Base-by-base conservation (phyloP, 2,113 vertebrate species). In the Rhinoptilus africanus region DNA sequence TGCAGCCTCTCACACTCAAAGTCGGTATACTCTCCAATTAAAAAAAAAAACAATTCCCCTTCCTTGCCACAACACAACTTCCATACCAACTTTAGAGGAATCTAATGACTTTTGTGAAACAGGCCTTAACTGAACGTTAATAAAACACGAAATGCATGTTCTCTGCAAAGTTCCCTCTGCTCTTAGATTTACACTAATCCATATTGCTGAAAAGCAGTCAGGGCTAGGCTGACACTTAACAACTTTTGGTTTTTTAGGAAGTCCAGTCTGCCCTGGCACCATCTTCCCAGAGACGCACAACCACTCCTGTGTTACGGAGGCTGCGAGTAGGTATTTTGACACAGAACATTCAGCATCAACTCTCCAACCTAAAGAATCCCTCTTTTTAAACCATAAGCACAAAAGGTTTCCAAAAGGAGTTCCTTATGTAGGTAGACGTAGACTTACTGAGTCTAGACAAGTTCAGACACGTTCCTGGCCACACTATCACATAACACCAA, bases 281-380 rank as follows among this genome's bases (percentile, higher is more conserved):
- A 50, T 2, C 54, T n/a, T 9, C 3, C 43, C 80, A 51, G 21
- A 28, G 35, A 10, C 24, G 30, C 6, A 5, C 23, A 45, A 24
- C 32, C 3, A 1, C 5, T 5, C 35, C 4, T 3, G 12, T 4
- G 7, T 18, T 8, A 3, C 17, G 26, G 54, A n/a, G n/a, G 4
- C 56, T 9, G 5, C 1, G 3, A 21, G 68, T 2, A 47, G 62
- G 34, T 27, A 35, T 22, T 62, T 34, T 0, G 0, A 64, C 5
- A 3, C n/a, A 57, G 30, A 22, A 21, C 19, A 10, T 18, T 41
- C 67, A 26, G 48, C 48, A 78, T 22, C 43, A 30, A 34, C 20
- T 6, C 4, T 4, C 50, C 35, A 50, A n/a, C 66, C 67, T 23
- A 15, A 63, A 63, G 43, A 19, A n/a, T 2, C 45, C 43, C 35